Evolutionary conservation across 2,888 invertebrate genomes (phyloP).

Genomic region (Nomada goodeniana): DNA sequence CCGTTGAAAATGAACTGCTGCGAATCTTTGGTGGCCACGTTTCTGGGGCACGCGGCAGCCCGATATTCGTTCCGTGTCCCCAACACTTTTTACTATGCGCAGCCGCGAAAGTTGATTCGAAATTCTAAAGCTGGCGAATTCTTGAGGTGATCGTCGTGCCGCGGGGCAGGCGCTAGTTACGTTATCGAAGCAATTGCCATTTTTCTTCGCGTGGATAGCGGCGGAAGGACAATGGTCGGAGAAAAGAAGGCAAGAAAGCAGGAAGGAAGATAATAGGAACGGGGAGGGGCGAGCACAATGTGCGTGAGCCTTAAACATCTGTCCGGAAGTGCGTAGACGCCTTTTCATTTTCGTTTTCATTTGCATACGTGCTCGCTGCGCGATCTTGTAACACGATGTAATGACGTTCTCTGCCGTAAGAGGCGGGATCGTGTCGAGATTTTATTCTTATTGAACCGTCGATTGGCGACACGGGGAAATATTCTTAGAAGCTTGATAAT

Average conservation of each 20-base stretch:
- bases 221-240: conserved; percentile 4
- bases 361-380: conserved; percentile 51
- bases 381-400: background rate
- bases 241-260: conserved; percentile 33
- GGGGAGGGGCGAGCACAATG: conserved; percentile 52
- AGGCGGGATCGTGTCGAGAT: conserved; percentile 5
- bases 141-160: background rate
- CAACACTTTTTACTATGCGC: too few species aligned
- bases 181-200: conserved; percentile 27
- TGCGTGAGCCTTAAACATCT: conserved; percentile 73
- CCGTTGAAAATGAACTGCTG: too few species aligned
- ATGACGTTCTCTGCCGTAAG: conserved; percentile 15
- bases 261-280: conserved; percentile 17
- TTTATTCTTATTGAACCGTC: conserved; percentile 6
- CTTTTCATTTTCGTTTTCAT: conserved; percentile 68
- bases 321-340: conserved; percentile 76
- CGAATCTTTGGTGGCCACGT: too few species aligned
- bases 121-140: too few species aligned
- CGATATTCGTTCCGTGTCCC: background rate
- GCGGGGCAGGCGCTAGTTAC: conserved; percentile 5
- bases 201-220: background rate
- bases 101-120: background rate
- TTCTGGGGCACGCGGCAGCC: too few species aligned
- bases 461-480: too few species aligned
- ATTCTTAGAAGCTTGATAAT: too few species aligned